phyloP scores from a whole-genome alignment of 2,888 invertebrate genomes.

The Asteroscopus sphinx region DNA sequence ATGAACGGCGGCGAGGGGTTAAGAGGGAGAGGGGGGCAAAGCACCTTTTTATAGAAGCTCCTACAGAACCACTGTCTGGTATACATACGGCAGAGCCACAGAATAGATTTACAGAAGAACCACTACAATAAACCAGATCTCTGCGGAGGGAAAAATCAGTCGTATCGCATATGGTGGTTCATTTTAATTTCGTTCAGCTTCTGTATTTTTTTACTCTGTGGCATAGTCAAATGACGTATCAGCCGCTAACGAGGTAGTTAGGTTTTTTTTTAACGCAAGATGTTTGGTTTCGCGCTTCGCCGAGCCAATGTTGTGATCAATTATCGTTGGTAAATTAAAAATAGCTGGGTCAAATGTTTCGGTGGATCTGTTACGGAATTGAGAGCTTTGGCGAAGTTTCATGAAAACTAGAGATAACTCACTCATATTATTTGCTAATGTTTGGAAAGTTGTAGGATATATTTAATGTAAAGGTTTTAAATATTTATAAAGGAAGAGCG shows the following conservation, averaged over 20 bases:
- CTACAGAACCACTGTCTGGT: slow-evolving; percentile 77
- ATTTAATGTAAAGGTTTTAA: slow-evolving; percentile 6
- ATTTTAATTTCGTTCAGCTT: slow-evolving; percentile 5
- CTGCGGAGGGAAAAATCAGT: background rate
- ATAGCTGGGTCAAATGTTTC: slow-evolving; percentile 49
- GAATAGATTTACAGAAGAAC: slow-evolving; percentile 35
- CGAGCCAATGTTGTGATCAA: slow-evolving; percentile 53
- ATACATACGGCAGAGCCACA: slow-evolving; percentile 63
- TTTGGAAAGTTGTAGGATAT: slow-evolving; percentile 10
- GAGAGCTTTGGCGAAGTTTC: background rate
- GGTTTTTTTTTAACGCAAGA: slow-evolving; percentile 56
- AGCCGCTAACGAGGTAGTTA: slow-evolving; percentile 70
- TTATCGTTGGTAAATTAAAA: slow-evolving; percentile 55
- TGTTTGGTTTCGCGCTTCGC: slow-evolving; percentile 60
- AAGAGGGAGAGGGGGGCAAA: slow-evolving; percentile 69
- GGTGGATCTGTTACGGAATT: slow-evolving; percentile 22
- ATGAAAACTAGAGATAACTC: slow-evolving; percentile 9
- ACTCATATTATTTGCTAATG: slow-evolving; percentile 3
- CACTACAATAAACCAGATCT: slow-evolving; percentile 17
- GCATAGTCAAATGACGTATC: slow-evolving; percentile 71
- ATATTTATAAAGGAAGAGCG: slow-evolving; percentile 47
- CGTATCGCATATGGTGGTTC: background rate
- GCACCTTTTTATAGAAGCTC: slow-evolving; percentile 88
- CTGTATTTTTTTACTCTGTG: slow-evolving; percentile 41
- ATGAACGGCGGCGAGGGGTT: slow-evolving; percentile 65